Percentiles rank a stretch among this genome's conserved stretches.
phyloP scores from a whole-genome alignment of 2,797 vertebrate genomes.

The Ficedula albicollis region DNA sequence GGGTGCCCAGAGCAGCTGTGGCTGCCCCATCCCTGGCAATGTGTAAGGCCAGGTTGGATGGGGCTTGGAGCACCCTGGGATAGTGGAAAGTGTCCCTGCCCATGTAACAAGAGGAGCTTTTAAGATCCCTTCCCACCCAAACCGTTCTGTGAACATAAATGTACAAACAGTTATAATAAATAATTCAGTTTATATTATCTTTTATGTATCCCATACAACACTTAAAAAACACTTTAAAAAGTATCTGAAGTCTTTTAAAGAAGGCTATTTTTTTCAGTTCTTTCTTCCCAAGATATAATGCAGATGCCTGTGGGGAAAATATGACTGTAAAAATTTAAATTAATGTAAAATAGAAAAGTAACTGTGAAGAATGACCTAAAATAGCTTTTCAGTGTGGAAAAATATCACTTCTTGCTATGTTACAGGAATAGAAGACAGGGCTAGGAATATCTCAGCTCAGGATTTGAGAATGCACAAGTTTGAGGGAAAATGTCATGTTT shows the following conservation, averaged over 20 bases:
- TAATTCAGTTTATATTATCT: not conserved
- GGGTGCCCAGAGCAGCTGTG: not conserved
- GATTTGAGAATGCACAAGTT: not conserved
- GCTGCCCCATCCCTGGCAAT: not conserved
- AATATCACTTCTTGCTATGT: not conserved
- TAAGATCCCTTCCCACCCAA: not conserved
- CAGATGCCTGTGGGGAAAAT: constrained; percentile 27
- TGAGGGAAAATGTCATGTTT: not conserved
- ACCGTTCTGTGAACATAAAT: not conserved
- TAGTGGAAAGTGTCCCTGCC: not conserved
- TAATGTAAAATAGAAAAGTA: constrained; percentile 42
- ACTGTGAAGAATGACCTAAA: constrained; percentile 48
- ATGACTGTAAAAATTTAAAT: constrained; percentile 38
- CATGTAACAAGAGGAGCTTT: not conserved
- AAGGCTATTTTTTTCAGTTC: not conserved
- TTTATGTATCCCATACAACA: not conserved
- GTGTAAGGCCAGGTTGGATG: fast-evolving
- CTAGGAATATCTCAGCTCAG: not conserved
- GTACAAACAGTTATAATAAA: not conserved
- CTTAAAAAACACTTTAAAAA: not conserved
- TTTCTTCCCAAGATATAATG: not conserved
- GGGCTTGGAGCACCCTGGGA: not conserved
- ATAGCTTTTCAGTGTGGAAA: constrained; percentile 36
- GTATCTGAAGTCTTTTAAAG: not conserved
- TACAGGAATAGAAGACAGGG: not conserved